phyloP scores from a whole-genome alignment of 1,140 invertebrate species.

The Drosophila pseudoananassae region DNA sequence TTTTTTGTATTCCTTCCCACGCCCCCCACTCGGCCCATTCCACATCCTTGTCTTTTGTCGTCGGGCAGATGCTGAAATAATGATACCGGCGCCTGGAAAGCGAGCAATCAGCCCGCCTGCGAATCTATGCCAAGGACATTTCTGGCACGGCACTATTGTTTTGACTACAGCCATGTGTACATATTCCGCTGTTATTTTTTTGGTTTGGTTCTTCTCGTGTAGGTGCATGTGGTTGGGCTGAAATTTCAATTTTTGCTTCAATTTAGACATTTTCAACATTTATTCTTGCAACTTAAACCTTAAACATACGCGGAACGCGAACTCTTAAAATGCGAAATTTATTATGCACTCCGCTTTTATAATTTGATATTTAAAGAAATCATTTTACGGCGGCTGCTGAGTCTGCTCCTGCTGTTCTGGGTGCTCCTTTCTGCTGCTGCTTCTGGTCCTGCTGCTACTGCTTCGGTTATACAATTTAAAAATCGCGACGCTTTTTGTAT shows the following conservation, averaged over 20 bases:
- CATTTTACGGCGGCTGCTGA: constrained; percentile 32
- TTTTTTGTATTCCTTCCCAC: neutral
- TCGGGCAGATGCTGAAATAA: constrained; percentile 52
- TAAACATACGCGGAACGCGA: constrained; percentile 59
- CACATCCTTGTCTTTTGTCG: constrained; percentile 19
- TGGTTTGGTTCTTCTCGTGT: neutral
- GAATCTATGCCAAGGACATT: constrained; percentile 75
- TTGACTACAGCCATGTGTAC: constrained; percentile 38
- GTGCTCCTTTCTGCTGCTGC: constrained; percentile 2
- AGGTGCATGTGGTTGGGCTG: constrained; percentile 5
- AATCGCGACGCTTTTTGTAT: constrained; percentile 64
- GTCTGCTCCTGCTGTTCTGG: constrained; percentile 10
- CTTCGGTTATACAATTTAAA: constrained; percentile 62
- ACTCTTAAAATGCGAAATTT: constrained; percentile 60
- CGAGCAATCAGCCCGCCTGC: constrained; percentile 63
- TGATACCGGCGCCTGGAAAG: constrained; percentile 61
- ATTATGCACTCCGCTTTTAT: constrained; percentile 43
- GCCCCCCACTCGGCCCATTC: constrained; percentile 10
- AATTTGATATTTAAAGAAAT: constrained; percentile 65
- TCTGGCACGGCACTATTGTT: constrained; percentile 50
- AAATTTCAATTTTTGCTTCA: constrained; percentile 15
- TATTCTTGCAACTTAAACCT: constrained; percentile 73
- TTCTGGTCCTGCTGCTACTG: constrained; percentile 25
- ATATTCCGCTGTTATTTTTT: neutral
- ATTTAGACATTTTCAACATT: constrained; percentile 67